These are phyloP conservation scores for Trichomycterus rosablanca DNA, from an alignment of 2,113 vertebrate genomes.

Conservation along the genomic window DNA sequence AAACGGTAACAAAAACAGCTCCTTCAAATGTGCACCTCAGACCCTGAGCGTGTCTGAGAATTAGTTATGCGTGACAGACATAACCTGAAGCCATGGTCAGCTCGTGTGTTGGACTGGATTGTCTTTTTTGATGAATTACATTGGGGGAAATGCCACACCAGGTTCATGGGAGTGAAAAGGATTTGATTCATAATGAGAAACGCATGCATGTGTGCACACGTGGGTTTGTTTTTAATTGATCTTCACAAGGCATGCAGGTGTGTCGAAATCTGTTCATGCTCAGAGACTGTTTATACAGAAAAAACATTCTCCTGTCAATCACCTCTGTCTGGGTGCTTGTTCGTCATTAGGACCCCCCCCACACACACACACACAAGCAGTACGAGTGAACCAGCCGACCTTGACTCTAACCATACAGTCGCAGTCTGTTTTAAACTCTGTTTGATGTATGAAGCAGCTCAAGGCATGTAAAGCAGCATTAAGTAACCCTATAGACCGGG, in stretches of 20 bases:
- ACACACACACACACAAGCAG: background rate
- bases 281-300: constrained; percentile 20
- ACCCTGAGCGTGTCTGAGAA: constrained; percentile 10
- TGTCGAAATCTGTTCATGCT: background rate
- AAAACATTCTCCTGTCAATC: constrained; percentile 29
- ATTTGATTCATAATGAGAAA: background rate
- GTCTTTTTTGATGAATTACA: constrained; percentile 21
- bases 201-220: background rate
- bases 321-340: constrained; percentile 19
- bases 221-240: constrained; percentile 9
- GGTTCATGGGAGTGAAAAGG: background rate
- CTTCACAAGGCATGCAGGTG: background rate
- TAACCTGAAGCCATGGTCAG: constrained; percentile 21
- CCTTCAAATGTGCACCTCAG: constrained; percentile 13
- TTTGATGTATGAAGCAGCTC: constrained; percentile 34
- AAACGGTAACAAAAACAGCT: constrained; percentile 23
- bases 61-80: constrained; percentile 28
- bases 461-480: constrained; percentile 23
- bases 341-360: background rate
- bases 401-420: constrained; percentile 19
- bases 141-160: constrained; percentile 1
- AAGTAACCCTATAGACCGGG: constrained; percentile 23
- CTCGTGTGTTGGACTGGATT: constrained; percentile 18
- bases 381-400: constrained; percentile 26
- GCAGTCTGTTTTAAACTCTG: constrained; percentile 26